Conservation (phyloP, 2,797 vertebrate genomes). For the Channa striata region DNA sequence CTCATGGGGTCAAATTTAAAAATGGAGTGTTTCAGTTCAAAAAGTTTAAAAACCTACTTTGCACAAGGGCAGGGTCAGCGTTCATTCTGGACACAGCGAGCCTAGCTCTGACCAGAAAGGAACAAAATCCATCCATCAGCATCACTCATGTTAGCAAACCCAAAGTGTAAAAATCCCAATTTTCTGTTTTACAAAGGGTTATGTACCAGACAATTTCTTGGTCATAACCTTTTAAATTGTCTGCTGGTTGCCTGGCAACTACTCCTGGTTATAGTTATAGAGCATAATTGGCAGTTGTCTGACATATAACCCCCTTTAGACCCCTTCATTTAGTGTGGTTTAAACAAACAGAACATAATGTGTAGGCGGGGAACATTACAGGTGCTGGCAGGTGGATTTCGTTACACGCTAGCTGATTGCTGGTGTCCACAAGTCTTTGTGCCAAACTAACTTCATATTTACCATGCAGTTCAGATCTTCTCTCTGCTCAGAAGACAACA, state of each 20-base stretch:
- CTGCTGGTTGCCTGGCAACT: neutral
- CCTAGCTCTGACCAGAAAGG: neutral
- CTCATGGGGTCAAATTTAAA: no score
- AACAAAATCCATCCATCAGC: neutral
- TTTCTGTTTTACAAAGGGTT: no score
- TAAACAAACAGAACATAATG: neutral
- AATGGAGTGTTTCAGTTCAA: neutral
- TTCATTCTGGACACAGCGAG: neutral
- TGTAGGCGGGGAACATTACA: neutral
- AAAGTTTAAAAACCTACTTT: neutral
- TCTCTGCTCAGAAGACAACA: no score
- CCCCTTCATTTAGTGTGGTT: no score
- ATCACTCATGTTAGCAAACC: neutral
- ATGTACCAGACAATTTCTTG: no score
- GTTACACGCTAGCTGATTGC: no score
- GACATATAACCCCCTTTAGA: no score
- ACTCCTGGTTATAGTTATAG: neutral
- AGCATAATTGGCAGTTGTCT: no score
- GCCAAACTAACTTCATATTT: neutral
- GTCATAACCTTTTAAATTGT: neutral
- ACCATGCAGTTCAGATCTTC: no score
- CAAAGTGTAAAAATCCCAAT: neutral
- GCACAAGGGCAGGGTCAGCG: neutral
- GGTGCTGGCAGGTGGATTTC: neutral
- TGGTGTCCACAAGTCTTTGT: neutral